phyloP scores from a whole-genome alignment of 1,140 invertebrate species.

The Mya arenaria region DNA sequence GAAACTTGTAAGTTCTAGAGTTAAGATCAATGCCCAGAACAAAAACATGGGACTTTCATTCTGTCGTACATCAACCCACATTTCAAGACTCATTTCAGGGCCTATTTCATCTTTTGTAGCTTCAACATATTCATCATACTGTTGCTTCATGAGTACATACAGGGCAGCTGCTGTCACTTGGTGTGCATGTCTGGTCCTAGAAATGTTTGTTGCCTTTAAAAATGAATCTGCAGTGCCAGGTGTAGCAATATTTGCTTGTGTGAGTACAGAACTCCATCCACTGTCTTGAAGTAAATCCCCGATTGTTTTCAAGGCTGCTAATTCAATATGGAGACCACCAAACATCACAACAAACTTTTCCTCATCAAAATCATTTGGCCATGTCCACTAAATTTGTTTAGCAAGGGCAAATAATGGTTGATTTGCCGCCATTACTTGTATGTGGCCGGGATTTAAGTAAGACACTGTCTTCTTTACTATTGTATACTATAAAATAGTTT shows the following conservation, averaged over 20 bases:
- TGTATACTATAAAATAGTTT: too few species aligned
- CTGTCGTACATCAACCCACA: background rate
- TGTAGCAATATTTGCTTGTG: slow-evolving; percentile 1
- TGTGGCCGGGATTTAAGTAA: too few species aligned
- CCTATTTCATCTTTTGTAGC: background rate
- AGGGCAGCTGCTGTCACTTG: slow-evolving; percentile 2
- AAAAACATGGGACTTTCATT: background rate
- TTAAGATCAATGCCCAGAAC: background rate
- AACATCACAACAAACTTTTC: slow-evolving; percentile 54
- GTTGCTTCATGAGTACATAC: background rate
- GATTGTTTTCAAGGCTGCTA: slow-evolving; percentile 29
- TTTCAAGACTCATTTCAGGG: background rate
- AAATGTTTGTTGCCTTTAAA: slow-evolving; percentile 35
- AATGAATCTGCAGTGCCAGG: slow-evolving; percentile 40
- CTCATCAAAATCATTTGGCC: slow-evolving; percentile 55
- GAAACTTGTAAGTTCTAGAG: background rate
- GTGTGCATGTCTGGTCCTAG: background rate
- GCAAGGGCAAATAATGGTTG: too few species aligned
- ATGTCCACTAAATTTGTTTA: slow-evolving; percentile 67
- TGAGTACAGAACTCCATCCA: slow-evolving; percentile 37
- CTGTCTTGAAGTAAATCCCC: slow-evolving; percentile 25
- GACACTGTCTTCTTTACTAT: too few species aligned
- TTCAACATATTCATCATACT: background rate
- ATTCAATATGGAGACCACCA: slow-evolving; percentile 57
- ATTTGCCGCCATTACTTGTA: too few species aligned